Base-by-base conservation (phyloP, 2,888 invertebrate genomes). In the Itoplectis maculator region DNA sequence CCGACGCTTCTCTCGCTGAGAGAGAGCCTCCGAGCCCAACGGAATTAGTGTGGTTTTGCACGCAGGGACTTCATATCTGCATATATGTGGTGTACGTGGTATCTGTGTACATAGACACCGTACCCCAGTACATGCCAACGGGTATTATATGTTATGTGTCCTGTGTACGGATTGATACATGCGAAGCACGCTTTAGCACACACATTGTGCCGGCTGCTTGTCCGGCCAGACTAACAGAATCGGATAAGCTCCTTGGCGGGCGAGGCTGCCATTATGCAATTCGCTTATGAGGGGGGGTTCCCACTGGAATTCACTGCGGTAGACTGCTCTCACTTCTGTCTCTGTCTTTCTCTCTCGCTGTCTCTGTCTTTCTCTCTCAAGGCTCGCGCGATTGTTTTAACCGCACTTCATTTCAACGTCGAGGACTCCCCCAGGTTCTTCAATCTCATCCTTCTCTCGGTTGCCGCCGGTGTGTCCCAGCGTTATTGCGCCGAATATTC, bases 221-320 rank as follows among this genome's bases (percentile, higher is more conserved):
- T 84, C 82, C 84, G 81, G 83, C 66, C 63, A 73, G 80, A 61
- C 86, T 75, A 76, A 65, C 78, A 84, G 84, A 85, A 86, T 86
- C 86, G 86, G 85, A 86, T 87, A 87, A 87, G 86, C 84, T 85
- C 80, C 65, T 79, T 54, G 40, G 86, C 66, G 82, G 83, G 23
- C 15, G 61, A 9, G 15, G 81, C 82, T 82, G 84, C 86, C 83
- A 86, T 87, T 87, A 87, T 86, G 87, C 85, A 84, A 84, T 88
- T 87, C 86, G 86, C 86, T 85, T 86, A 86, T 84, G 85, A 87
- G 85, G 84, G 82, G 82, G 82, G 84, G n/a, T n/a, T 85, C 85
- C 86, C 76, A 11, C 37, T 37, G 82, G 76, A 68, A 77, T 81
- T 79, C 45, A 77, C 56, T 66, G 51, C 70, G 70, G 70, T 51